phyloP scores from a whole-genome alignment of 2,888 invertebrate genomes.

The Ferrisia virgata region DNA sequence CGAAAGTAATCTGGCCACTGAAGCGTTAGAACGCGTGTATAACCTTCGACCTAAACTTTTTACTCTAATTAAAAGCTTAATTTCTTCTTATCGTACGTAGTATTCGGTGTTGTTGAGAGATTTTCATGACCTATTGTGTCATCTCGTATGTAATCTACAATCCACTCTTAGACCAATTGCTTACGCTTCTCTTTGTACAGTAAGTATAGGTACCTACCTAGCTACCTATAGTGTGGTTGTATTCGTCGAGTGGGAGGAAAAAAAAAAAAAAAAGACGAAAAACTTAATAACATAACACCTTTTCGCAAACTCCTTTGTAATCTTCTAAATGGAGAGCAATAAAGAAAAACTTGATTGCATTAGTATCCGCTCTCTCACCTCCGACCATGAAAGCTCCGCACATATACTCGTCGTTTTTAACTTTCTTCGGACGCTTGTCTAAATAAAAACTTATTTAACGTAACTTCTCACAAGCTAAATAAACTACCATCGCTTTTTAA shows the following conservation, averaged over 20 bases:
- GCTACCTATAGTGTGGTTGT: background rate
- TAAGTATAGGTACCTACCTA: background rate
- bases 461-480: constrained; percentile 1
- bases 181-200: background rate
- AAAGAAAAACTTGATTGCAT: constrained; percentile 28
- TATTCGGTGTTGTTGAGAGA: background rate
- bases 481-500: constrained; percentile 30
- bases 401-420: background rate
- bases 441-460: constrained; percentile 23
- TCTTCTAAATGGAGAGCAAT: constrained; percentile 29
- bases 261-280: background rate
- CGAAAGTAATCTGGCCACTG: background rate
- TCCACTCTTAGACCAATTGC: background rate
- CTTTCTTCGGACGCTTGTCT: constrained; percentile 15
- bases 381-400: background rate
- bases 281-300: constrained; percentile 26
- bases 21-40: background rate
- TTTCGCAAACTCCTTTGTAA: constrained; percentile 22
- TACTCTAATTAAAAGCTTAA: constrained; percentile 22
- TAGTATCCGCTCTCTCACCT: background rate
- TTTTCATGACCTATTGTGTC: background rate
- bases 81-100: background rate
- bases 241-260: no score
- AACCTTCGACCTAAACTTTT: background rate
- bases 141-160: background rate